Base-by-base conservation (phyloP, 2,113 vertebrate genomes). In the Centrocercus urophasianus region DNA sequence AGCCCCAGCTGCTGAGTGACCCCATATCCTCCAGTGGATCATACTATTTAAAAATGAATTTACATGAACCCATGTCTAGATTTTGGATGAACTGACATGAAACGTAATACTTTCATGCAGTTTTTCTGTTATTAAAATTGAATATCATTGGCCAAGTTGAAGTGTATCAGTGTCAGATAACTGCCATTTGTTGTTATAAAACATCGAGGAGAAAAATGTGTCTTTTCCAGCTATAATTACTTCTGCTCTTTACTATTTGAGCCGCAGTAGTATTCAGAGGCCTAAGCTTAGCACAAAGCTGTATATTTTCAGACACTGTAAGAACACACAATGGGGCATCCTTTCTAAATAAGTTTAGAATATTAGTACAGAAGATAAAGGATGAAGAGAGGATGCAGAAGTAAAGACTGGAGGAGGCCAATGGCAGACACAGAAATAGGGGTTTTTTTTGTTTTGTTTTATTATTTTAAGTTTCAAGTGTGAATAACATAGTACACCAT, bases 131-230 rank as follows among this genome's bases (percentile, higher is more conserved):
- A 64, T 34, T 78, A 92, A 89, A 90, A 65, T 38, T 79, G 30
- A 87, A 67, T 75, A 40, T 85, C 64, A 42, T 93, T 95, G 77
- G 56, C 89, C 24, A 72, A 70, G 45, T 5, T 87, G 78, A 87
- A 57, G 45, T 28, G 32, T 32, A 32, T 70, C 74, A 45, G 54
- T 89, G 71, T 92, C 84, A 92, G 45, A 34, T 71, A 93, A 56
- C 42, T 76, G 70, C 36, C 93, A 83, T 54, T 82, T 89, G 71
- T 36, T 70, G n/a, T 92, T 95, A 94, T 54, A 92, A 96, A 86
- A 60, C 42, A 19, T 48, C 92, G 38, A 89, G 74, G n/a, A 75
- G 60, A 87, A 92, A 90, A 92, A 76, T 56, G 45, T 34, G 57
- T 54, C 45, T 92, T 83, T 85, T 67, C 66, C 54, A 84, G 3